Base-by-base conservation (phyloP, 2,797 vertebrate species). In the Mormyrus proboscirostris region DNA sequence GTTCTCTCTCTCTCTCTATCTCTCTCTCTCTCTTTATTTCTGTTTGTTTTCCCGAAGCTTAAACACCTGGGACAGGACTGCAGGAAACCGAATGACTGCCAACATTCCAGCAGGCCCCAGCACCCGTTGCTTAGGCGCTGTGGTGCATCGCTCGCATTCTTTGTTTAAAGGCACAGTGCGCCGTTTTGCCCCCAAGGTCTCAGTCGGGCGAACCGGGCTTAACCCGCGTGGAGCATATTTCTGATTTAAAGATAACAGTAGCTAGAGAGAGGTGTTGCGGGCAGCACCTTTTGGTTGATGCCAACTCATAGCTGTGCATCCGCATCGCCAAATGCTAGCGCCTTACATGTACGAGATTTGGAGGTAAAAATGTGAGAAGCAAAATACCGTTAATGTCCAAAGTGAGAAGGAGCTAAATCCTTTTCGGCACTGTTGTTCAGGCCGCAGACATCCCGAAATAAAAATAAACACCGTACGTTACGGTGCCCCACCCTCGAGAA, bases 21-120 rank as follows among this genome's bases (percentile, higher is more conserved):
- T 59, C n/a, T 29, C 62, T 73, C 25, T 19, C 53, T 29, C 29
- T 41, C 33, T 76, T 25, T 76, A 73, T 38, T 82, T 51, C 84
- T 84, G 89, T 90, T 88, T 90, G 86, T 89, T 88, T 73, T 69
- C 33, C 22, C 0, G 22, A 47, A 89, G 49, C 84, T 87, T 90
- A 92, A 85, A 94, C 95, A 95, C 95, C 95, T 95, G 96, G 94
- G 89, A 92, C 92, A 91, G 83, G 47, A 65, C 49, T 38, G 88
- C 47, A 57, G 87, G 82, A 49, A 53, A 41, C 4, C 16, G 47
- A 83, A 50, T 1, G n/a, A 9, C 33, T 90, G 89, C 86, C 86
- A 90, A 84, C 59, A 90, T 90, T 89, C 89, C 89, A 59, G 79
- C 59, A 76, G 25, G 49, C 33, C 9, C 16, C 62, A 50, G 33